These are phyloP conservation scores for Loripinus fragilis DNA, from an alignment of 2,888 invertebrate species.

Conservation along the genomic window DNA sequence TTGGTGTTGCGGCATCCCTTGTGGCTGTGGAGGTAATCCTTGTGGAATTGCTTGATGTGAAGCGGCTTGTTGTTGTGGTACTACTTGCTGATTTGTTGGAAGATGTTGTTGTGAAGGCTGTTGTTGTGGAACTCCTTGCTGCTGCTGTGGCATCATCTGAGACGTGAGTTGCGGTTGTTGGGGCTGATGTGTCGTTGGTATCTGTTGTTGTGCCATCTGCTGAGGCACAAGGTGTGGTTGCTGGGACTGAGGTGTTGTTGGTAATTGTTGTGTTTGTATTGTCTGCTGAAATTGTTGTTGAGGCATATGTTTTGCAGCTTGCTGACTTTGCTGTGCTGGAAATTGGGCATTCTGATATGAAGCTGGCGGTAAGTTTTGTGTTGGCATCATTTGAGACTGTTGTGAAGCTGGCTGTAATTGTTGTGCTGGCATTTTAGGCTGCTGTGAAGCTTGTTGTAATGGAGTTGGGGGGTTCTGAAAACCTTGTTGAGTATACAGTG, in stretches of 20 bases:
- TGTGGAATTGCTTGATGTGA: background rate
- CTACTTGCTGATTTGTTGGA: background rate
- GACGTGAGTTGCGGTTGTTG: background rate
- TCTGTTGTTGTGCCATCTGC: conserved; percentile 10
- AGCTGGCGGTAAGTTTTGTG: conserved; percentile 8
- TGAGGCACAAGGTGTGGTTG: conserved; percentile 21
- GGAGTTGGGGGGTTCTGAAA: background rate
- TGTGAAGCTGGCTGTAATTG: conserved; percentile 33
- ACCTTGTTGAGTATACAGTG: background rate
- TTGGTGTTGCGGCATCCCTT: conserved; percentile 24
- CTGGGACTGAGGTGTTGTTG: conserved; percentile 88
- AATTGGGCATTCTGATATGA: conserved; percentile 20
- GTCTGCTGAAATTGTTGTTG: background rate
- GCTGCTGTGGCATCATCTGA: conserved; percentile 1
- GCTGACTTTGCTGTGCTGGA: background rate
- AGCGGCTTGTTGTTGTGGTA: conserved; percentile 1
- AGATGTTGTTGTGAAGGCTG: background rate
- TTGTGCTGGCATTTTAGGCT: conserved; percentile 20
- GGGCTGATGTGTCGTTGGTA: background rate
- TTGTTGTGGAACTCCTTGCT: conserved; percentile 8
- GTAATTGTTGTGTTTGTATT: conserved; percentile 84
- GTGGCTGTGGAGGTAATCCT: background rate
- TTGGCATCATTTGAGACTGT: background rate
- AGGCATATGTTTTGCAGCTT: background rate
- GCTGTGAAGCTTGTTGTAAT: conserved; percentile 14